Conservation (phyloP, 2,113 vertebrate genomes). For the Blennius ocellaris region DNA sequence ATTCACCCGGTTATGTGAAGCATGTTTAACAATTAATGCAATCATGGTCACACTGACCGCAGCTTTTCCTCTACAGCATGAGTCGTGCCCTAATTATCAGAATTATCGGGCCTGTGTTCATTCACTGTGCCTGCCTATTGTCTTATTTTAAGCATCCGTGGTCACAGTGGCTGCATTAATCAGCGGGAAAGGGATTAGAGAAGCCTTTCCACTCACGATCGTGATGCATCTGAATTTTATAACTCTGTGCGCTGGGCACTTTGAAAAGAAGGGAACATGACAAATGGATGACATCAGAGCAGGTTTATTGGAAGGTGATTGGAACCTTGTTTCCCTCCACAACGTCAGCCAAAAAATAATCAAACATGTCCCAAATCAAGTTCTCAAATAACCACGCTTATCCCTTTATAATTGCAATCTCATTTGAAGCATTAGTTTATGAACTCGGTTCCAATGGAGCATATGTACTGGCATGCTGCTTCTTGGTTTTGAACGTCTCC, state of each 20-base stretch:
- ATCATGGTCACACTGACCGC: slow-evolving; percentile 50
- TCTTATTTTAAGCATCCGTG: slow-evolving; percentile 38
- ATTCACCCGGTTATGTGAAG: slow-evolving; percentile 50
- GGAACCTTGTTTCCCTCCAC: slow-evolving; percentile 47
- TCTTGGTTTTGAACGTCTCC: slow-evolving; percentile 35
- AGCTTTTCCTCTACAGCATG: slow-evolving; percentile 44
- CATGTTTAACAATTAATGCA: slow-evolving; percentile 54
- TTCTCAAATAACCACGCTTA: slow-evolving; percentile 46
- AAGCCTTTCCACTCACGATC: slow-evolving; percentile 48
- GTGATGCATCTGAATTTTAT: slow-evolving; percentile 44
- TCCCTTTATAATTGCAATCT: slow-evolving; percentile 59
- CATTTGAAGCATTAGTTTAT: slow-evolving; percentile 47
- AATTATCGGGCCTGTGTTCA: slow-evolving; percentile 51
- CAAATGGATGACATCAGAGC: slow-evolving; percentile 72
- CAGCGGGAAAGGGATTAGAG: slow-evolving; percentile 47
- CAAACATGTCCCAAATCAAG: slow-evolving; percentile 61
- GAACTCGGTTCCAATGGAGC: slow-evolving; percentile 22
- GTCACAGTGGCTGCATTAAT: slow-evolving; percentile 54
- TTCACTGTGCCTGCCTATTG: slow-evolving; percentile 56
- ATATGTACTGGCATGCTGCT: slow-evolving; percentile 26
- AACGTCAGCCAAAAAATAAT: slow-evolving; percentile 56
- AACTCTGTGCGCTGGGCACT: slow-evolving; percentile 10
- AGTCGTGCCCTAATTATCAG: slow-evolving; percentile 47
- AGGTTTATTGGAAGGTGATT: slow-evolving; percentile 54
- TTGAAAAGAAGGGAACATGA: slow-evolving; percentile 53